Evolutionary conservation across 2,797 vertebrate genomes (phyloP).

Genomic region (Steatocranus sp.): DNA sequence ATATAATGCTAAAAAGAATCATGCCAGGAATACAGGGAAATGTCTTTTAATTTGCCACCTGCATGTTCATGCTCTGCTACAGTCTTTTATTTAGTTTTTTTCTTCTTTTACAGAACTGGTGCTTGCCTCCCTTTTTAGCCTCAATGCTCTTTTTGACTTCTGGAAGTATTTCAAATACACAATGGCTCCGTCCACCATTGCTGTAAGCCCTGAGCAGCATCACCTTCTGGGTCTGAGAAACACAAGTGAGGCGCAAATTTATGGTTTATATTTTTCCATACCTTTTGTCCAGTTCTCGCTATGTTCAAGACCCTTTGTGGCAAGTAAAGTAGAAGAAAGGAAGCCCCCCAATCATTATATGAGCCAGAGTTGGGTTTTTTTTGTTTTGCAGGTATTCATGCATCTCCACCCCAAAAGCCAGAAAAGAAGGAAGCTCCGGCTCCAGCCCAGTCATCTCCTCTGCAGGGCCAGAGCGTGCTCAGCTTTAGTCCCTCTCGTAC

Average conservation of each 20-base stretch:
- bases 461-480: slow-evolving; percentile 92
- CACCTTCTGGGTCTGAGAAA: slow-evolving; percentile 80
- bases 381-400: slow-evolving; percentile 74
- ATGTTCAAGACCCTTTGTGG: neutral
- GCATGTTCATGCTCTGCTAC: neutral
- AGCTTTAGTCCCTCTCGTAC: slow-evolving; percentile 91
- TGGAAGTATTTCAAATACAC: slow-evolving; percentile 97
- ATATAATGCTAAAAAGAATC: neutral
- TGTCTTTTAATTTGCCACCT: neutral
- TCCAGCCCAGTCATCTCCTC: slow-evolving; percentile 73
- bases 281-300: neutral
- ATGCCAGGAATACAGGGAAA: neutral
- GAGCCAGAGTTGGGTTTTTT: rapidly evolving
- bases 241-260: slow-evolving; percentile 57
- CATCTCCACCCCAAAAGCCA: slow-evolving; percentile 78
- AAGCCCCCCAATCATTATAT: neutral
- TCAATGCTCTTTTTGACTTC: slow-evolving; percentile 94
- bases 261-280: neutral
- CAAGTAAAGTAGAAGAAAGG: neutral
- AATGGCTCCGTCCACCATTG: slow-evolving; percentile 81
- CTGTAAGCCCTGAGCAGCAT: slow-evolving; percentile 83
- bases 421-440: slow-evolving; percentile 77
- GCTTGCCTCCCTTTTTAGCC: slow-evolving; percentile 86
- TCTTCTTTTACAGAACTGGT: slow-evolving; percentile 76
- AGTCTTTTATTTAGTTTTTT: neutral